These are phyloP conservation scores for Trichogramma dendrolimi DNA, from an alignment of 2,888 invertebrate species.

Conservation along the genomic window DNA sequence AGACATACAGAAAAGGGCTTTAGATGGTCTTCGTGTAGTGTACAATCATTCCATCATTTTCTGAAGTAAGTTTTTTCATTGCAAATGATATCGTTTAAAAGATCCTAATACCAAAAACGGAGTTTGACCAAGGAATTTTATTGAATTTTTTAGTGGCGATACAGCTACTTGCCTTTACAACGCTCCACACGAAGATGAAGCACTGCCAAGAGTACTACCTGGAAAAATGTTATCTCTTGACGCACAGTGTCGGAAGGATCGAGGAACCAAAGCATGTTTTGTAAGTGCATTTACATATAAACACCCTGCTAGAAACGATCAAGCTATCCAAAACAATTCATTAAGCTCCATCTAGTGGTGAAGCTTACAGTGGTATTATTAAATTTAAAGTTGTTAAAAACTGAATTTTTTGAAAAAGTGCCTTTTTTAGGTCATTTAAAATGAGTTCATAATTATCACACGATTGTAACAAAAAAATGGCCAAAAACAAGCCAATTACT, in stretches of 20 bases:
- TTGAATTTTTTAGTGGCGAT: constrained; percentile 70
- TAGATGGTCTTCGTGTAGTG: constrained; percentile 89
- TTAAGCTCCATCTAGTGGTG: neutral
- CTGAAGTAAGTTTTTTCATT: constrained; percentile 68
- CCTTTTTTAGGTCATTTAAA: too few species aligned
- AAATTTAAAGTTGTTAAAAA: too few species aligned
- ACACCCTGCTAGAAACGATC: neutral
- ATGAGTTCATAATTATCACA: too few species aligned
- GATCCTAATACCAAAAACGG: neutral
- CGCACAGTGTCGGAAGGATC: constrained; percentile 87
- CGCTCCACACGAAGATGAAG: constrained; percentile 89
- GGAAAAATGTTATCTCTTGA: constrained; percentile 85
- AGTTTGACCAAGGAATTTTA: constrained; percentile 9
- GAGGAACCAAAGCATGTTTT: constrained; percentile 82
- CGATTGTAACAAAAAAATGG: too few species aligned
- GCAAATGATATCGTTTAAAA: neutral
- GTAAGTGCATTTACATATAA: constrained; percentile 52
- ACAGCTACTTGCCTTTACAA: constrained; percentile 91
- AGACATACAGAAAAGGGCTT: constrained; percentile 92
- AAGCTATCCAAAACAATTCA: neutral
- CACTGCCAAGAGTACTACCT: constrained; percentile 80
- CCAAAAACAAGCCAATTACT: too few species aligned
- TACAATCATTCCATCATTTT: constrained; percentile 92
- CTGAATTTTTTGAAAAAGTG: too few species aligned
- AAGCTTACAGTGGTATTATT: too few species aligned